Base-by-base conservation (phyloP, 2,797 vertebrate species). In the Galaxias olidus region DNA sequence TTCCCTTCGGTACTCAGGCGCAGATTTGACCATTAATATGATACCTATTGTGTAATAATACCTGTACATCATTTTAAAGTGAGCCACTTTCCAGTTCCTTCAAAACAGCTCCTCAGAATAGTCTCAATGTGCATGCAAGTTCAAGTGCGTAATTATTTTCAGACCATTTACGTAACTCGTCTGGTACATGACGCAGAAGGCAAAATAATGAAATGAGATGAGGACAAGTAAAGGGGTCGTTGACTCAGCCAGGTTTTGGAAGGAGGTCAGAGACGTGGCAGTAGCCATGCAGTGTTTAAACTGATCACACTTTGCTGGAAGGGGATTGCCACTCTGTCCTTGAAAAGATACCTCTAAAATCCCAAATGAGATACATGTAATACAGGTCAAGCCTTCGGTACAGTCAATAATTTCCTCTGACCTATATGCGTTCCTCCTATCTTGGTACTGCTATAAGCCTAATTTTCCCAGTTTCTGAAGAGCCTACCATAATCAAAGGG, bases 401-500 rank as follows among this genome's bases (percentile, higher is more conserved):
- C 6, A 6, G 30, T 30, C 30, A 30, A 6, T 52, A 18, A 9
- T 19, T 17, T 52, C 4, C 19, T 19, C 10, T 52, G 18, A 4
- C 14, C 46, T 47, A 30, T 30, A 30, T 12, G 10, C 12, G 46
- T 12, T 46, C 46, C 46, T 14, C 11, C 4, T 47, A 47, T 47
- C 11, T 47, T 14, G 12, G 51, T 2, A 11, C 17, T 52, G 18
- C 17, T 15, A 10, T 52, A 17, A 51, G n/a, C 1, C 49, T 18
- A 4, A 11, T 10, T 11, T 19, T 52, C 10, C 19, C 51, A 12
- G 12, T 11, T 53, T 17, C 6, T 30, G 3, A 17, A 11, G 19
- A 12, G 17, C 51, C 19, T 19, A 11, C 18, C 18, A 19, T 53
- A 44, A 41, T 30, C 48, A 57, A 71, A 64, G 52, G 65, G 70